phyloP scores from a whole-genome alignment of 2,888 invertebrate species.

The Trilocha varians region DNA sequence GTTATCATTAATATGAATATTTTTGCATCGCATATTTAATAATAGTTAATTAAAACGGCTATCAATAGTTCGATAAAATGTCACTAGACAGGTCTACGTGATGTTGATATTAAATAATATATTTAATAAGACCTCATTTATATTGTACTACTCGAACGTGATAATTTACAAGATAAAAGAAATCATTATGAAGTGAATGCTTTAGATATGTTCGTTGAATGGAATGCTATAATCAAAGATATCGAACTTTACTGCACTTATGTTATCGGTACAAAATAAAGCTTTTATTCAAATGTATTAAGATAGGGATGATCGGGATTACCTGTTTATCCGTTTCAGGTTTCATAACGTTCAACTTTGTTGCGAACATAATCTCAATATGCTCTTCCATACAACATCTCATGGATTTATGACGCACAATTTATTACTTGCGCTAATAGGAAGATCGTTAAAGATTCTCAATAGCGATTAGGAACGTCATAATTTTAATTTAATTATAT shows the following conservation, averaged over 20 bases:
- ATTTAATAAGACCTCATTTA: neutral
- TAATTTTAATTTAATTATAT: constrained; percentile 5
- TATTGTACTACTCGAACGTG: neutral
- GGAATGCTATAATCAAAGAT: neutral
- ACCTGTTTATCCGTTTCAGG: constrained; percentile 25
- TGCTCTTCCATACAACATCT: neutral
- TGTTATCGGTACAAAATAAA: constrained; percentile 16
- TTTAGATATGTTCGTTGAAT: neutral
- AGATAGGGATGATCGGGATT: constrained; percentile 18
- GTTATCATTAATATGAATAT: neutral
- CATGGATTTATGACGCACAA: neutral
- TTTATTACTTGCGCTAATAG: neutral
- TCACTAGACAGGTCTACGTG: neutral
- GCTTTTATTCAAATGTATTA: constrained; percentile 12
- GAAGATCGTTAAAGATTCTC: neutral
- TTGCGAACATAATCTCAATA: constrained; percentile 14
- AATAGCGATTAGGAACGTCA: neutral
- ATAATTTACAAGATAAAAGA: neutral
- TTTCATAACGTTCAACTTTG: constrained; percentile 22
- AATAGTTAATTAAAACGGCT: neutral
- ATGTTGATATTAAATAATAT: neutral
- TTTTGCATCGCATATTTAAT: neutral
- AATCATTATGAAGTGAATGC: neutral
- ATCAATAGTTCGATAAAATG: neutral
- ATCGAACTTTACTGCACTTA: constrained; percentile 6